Conservation (phyloP, 2,888 invertebrate genomes). For the Mamestra brassicae region DNA sequence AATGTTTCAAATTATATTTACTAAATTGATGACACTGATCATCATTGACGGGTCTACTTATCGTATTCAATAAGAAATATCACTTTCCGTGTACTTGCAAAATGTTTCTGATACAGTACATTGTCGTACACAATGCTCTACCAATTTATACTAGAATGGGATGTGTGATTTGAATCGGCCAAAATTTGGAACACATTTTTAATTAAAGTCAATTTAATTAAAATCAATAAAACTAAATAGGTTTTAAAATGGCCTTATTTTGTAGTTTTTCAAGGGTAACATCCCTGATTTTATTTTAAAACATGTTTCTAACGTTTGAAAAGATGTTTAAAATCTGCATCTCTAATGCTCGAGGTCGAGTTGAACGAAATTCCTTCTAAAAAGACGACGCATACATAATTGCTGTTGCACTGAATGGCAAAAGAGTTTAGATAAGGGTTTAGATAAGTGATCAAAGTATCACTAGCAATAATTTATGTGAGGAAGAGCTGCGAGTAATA, state of each 20-base stretch:
- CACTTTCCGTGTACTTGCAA: conserved; percentile 34
- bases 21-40: conserved; percentile 54
- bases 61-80: conserved; percentile 37
- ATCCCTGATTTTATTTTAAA: conserved; percentile 32
- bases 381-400: conserved; percentile 26
- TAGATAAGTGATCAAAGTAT: conserved; percentile 41
- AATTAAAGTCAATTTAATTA: conserved; percentile 42
- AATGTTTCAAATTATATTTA: conserved; percentile 63
- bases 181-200: conserved; percentile 24
- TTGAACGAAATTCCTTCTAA: conserved; percentile 26
- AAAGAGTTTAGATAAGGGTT: conserved; percentile 20
- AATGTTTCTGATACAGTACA: conserved; percentile 46
- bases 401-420: conserved; percentile 17
- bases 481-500: conserved; percentile 39
- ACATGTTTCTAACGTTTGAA: conserved; percentile 44
- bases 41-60: conserved; percentile 52
- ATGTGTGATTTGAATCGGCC: conserved; percentile 37
- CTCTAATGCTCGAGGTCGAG: conserved; percentile 29
- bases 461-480: conserved; percentile 1
- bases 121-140: conserved; percentile 26
- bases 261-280: not conserved
- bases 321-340: conserved; percentile 41
- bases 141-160: conserved; percentile 29
- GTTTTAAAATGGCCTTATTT: conserved; percentile 25
- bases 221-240: conserved; percentile 29